These are phyloP conservation scores for Dipodomys stephensi DNA, from an alignment of 2,113 vertebrate species.

Conservation along the genomic window DNA sequence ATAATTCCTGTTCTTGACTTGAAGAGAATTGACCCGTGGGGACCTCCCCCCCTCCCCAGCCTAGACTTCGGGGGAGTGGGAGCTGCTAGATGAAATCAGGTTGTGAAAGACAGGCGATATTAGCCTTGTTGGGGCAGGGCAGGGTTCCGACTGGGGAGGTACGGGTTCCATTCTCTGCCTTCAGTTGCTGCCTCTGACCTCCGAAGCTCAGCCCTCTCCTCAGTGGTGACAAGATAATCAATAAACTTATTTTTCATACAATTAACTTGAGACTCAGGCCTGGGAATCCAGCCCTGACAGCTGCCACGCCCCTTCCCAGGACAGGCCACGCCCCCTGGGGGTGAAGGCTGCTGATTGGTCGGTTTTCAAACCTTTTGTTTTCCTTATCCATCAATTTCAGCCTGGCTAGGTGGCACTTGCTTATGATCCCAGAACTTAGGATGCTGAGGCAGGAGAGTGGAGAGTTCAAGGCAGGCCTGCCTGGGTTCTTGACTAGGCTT, in stretches of 20 bases:
- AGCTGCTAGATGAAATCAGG: conserved; percentile 59
- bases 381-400: neutral
- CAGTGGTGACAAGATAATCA: conserved; percentile 68
- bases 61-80: conserved; percentile 40
- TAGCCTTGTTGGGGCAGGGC: neutral
- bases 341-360: neutral
- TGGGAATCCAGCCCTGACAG: neutral
- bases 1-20: conserved; percentile 74
- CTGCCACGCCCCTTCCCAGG: neutral
- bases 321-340: neutral
- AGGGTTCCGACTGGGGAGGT: conserved; percentile 15
- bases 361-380: neutral
- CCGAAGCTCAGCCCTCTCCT: conserved; percentile 25
- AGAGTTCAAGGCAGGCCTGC: neutral
- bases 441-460: neutral
- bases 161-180: conserved; percentile 15
- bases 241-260: conserved; percentile 84
- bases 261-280: conserved; percentile 51
- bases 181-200: conserved; percentile 24
- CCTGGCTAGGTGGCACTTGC: neutral
- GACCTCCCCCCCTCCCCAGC: neutral
- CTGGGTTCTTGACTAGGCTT: too few species aligned
- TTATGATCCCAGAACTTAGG: neutral
- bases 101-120: neutral
- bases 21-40: conserved; percentile 51